These are phyloP conservation scores for Benitochromis conjunctus DNA, from an alignment of 2,113 vertebrate species.

Conservation along the genomic window DNA sequence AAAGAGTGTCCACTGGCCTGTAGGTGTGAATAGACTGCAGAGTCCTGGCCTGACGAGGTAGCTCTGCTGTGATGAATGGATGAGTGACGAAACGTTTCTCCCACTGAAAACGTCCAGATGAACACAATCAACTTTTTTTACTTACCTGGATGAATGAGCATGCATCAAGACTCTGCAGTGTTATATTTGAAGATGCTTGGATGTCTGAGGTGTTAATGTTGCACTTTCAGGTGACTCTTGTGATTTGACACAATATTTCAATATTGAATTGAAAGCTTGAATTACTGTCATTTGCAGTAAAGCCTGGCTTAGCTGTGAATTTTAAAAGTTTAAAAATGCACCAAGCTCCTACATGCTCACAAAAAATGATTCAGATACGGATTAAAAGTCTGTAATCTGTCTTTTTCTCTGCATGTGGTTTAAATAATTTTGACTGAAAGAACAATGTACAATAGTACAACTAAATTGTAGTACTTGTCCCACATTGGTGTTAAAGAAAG, in stretches of 20 bases:
- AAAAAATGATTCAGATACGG: background rate
- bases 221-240: background rate
- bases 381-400: background rate
- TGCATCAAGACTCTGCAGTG: background rate
- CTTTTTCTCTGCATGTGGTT: background rate
- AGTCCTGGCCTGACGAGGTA: too few relatives aligned
- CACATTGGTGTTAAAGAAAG: rapidly evolving
- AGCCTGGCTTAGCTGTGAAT: background rate
- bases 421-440: background rate
- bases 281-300: background rate
- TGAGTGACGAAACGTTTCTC: too few relatives aligned
- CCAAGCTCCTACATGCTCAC: background rate
- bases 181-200: background rate
- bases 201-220: background rate
- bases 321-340: background rate
- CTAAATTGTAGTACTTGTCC: too few relatives aligned
- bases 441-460: too few relatives aligned
- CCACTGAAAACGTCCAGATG: too few relatives aligned
- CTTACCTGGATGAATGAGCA: too few relatives aligned
- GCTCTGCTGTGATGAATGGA: too few relatives aligned
- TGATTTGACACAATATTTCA: too few relatives aligned
- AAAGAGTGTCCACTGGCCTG: too few relatives aligned
- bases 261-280: background rate
- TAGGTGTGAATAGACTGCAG: too few relatives aligned
- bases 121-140: too few relatives aligned